Evolutionary conservation across 2,797 vertebrate genomes (phyloP), one percentile per base, ranked within the genome.

Genomic region (Linurgus olivaceus): DNA sequence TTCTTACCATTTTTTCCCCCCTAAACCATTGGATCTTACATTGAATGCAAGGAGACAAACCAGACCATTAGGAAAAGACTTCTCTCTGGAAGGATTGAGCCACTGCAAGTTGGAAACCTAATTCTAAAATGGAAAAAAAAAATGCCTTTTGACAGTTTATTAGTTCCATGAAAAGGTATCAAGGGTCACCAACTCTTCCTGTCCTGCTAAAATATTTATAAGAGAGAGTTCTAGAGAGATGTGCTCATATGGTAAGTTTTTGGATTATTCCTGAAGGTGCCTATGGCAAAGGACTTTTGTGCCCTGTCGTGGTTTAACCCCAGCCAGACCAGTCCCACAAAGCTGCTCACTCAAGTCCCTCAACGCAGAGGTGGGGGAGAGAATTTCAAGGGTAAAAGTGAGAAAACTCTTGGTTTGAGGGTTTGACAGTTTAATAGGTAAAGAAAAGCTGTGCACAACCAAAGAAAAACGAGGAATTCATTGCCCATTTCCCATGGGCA

Each of bases 171-270:
- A 58, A 91, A 75, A 77, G 8, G 14, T 80, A 66, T 48, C 44
- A 86, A 68, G 31, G 50, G 19, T 90, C 7, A 2, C 54, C 47
- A 75, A 11, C 31, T 54, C 44, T 58, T 86, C 70, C 37, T 44
- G 13, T 62, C 86, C 79, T 88, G 33, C n/a, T 86, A 51, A 91
- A 95, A 88, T 91, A 86, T 91, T 86, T 88, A 72, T 86, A 40
- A 55, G 13, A 77, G 40, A 67, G 9, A 18, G 4, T 74, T 83
- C 62, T 91, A 82, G 76, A 72, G 45, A 83, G 11, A 50, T 81
- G 13, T 65, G 11, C 12, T 72, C 6, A 24, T 61, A 21, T 68
- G n/a, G 37, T 44, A 77, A n/a, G 7, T 47, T 85, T 48, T 16
- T 24, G 4, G 19, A 48, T 83, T 71, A 52, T 37, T 84, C 18